phyloP scores from a whole-genome alignment of 2,113 vertebrate species.

The Oplegnathus fasciatus region DNA sequence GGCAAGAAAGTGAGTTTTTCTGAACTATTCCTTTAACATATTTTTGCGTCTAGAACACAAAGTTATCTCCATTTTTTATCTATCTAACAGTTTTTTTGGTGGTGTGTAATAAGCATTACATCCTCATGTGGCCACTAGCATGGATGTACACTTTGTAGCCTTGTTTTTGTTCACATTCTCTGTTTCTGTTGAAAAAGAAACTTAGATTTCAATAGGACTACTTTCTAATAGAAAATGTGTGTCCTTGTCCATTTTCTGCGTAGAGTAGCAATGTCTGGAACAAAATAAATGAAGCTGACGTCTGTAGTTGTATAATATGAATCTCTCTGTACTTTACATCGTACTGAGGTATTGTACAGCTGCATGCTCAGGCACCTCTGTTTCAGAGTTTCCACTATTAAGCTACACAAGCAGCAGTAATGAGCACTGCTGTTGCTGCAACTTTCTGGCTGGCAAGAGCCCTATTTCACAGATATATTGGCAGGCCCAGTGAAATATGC shows the following conservation, averaged over 20 bases:
- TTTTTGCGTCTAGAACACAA: not conserved
- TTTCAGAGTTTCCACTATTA: slow-evolving; percentile 63
- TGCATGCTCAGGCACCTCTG: slow-evolving; percentile 14
- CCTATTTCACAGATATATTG: slow-evolving; percentile 42
- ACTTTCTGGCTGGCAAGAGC: slow-evolving; percentile 27
- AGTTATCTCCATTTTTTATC: not conserved
- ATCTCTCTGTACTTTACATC: not conserved
- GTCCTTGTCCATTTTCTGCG: not conserved
- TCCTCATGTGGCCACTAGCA: too few relatives aligned
- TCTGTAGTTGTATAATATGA: not conserved
- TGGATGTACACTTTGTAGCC: too few relatives aligned
- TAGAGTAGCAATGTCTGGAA: not conserved
- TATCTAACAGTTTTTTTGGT: too few relatives aligned
- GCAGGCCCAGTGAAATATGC: slow-evolving; percentile 41
- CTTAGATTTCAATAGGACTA: not conserved
- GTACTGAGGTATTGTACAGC: slow-evolving; percentile 4
- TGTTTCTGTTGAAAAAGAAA: not conserved
- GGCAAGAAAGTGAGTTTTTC: too few relatives aligned
- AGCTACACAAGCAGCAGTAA: slow-evolving; percentile 45
- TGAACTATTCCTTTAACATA: too few relatives aligned
- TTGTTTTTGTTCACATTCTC: not conserved
- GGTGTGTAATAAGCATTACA: too few relatives aligned
- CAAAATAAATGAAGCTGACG: not conserved
- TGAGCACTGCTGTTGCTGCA: slow-evolving; percentile 30
- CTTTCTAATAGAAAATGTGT: not conserved